phyloP scores from a whole-genome alignment of 2,888 invertebrate genomes.

The Griposia aprilina region DNA sequence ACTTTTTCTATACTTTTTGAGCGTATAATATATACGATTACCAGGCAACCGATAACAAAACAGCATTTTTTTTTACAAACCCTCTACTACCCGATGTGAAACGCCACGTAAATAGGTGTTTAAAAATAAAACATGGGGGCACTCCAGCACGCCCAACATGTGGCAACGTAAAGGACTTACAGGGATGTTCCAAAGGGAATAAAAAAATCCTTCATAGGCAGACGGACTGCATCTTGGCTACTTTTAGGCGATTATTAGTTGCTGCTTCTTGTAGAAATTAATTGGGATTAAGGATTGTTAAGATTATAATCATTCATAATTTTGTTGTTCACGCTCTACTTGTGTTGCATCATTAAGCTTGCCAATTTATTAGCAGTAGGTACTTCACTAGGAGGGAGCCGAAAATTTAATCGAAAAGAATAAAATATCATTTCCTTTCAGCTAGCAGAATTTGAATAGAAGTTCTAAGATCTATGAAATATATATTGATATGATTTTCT shows the following conservation, averaged over 20 bases:
- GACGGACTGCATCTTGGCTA: constrained; percentile 7
- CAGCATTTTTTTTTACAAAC: constrained; percentile 24
- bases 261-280: not conserved
- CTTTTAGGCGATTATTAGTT: constrained; percentile 12
- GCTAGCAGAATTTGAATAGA: no score
- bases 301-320: no score
- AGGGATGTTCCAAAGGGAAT: constrained; percentile 31
- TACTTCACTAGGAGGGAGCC: no score
- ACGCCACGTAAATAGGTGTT: constrained; percentile 41
- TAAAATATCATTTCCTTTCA: no score
- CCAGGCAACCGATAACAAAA: not conserved
- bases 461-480: no score
- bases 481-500: no score
- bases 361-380: no score
- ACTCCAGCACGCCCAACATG: constrained; percentile 5
- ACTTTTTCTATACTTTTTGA: no score
- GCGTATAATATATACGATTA: not conserved
- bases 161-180: constrained; percentile 12
- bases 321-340: no score
- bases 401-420: no score
- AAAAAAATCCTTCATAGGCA: not conserved
- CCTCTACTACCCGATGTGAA: not conserved
- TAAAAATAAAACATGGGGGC: constrained; percentile 48
- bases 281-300: not conserved
- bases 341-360: no score